A percentile compares a stretch with the other conserved stretches of the same genome.
These are phyloP conservation scores for Hippocampus kuda DNA, from an alignment of 2,797 vertebrate genomes.

Conservation along the genomic window DNA sequence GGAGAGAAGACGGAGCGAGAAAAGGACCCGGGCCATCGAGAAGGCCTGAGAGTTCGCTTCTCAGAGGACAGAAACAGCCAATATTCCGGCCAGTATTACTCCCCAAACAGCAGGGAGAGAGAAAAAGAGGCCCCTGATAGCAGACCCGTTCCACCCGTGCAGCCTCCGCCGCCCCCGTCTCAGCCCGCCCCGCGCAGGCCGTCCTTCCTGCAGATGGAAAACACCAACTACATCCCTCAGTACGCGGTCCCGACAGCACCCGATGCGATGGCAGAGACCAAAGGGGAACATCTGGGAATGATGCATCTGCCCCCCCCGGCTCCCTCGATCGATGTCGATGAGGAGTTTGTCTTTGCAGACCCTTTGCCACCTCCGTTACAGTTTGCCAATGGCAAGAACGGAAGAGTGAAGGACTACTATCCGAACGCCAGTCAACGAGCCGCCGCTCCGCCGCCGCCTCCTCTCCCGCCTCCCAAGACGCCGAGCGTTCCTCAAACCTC, in stretches of 20 bases:
- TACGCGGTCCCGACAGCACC: constrained; percentile 57
- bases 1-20: constrained; percentile 52
- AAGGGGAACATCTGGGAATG: constrained; percentile 63
- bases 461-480: constrained; percentile 51
- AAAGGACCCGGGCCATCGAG: constrained; percentile 51
- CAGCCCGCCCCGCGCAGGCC: constrained; percentile 66
- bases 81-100: constrained; percentile 54
- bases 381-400: constrained; percentile 86
- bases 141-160: constrained; percentile 59
- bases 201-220: constrained; percentile 68
- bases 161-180: constrained; percentile 49
- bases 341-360: constrained; percentile 86
- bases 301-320: constrained; percentile 84
- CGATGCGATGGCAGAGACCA: constrained; percentile 31
- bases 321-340: constrained; percentile 82
- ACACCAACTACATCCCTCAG: constrained; percentile 55
- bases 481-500: constrained; percentile 49
- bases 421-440: constrained; percentile 41
- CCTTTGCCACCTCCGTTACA: constrained; percentile 85
- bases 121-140: constrained; percentile 63
- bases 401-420: constrained; percentile 53
- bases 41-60: constrained; percentile 67
- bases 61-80: constrained; percentile 64
- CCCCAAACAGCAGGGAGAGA: constrained; percentile 55
- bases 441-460: constrained; percentile 46